phyloP scores from a whole-genome alignment of 2,113 vertebrate genomes.

The Myxocyprinus asiaticus region DNA sequence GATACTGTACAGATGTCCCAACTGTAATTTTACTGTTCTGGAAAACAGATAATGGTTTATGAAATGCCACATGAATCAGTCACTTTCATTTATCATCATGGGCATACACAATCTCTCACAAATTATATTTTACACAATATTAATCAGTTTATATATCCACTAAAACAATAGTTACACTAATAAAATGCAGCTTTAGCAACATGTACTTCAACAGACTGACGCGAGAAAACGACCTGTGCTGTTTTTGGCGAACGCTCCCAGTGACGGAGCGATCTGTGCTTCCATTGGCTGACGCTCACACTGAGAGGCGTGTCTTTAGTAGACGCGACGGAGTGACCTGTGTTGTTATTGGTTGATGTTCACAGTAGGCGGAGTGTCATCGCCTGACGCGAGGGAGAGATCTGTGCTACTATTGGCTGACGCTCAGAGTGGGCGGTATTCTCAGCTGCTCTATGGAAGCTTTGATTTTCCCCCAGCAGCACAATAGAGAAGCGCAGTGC shows the following conservation, averaged over 20 bases:
- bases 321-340: no score
- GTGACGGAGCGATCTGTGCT: not conserved
- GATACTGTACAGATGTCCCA: no score
- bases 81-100: no score
- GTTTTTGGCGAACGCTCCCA: constrained; percentile 59
- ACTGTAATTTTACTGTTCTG: no score
- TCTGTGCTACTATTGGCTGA: constrained; percentile 35
- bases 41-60: no score
- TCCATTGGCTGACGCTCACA: constrained; percentile 30
- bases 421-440: not conserved
- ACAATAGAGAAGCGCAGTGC: constrained; percentile 64
- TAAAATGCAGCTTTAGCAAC: not conserved
- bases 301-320: not conserved
- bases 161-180: not conserved
- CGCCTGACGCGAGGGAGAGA: not conserved
- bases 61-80: not conserved
- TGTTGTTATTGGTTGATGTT: no score
- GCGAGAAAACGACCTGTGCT: constrained; percentile 46
- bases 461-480: constrained; percentile 59
- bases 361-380: not conserved
- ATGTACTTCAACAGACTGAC: constrained; percentile 34
- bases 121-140: not conserved
- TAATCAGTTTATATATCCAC: not conserved
- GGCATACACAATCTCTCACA: not conserved
- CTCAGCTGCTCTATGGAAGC: no score